These are phyloP conservation scores for Heterochromis multidens DNA, from an alignment of 2,113 vertebrate genomes.

Conservation along the genomic window DNA sequence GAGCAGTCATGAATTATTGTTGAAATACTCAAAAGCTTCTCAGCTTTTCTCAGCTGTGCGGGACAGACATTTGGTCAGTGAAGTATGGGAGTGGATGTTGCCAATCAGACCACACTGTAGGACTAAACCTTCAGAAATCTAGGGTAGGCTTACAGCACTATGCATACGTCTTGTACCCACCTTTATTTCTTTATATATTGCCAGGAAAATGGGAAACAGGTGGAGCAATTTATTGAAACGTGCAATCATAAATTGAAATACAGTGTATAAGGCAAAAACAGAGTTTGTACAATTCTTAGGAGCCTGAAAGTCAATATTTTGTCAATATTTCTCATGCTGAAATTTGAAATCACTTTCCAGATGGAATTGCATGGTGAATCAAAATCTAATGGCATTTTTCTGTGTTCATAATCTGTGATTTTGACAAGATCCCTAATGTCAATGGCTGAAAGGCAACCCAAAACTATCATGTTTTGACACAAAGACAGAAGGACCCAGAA, in stretches of 20 bases:
- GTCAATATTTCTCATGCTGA: no score
- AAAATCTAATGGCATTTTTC: neutral
- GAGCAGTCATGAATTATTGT: slow-evolving; percentile 1
- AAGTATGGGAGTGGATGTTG: neutral
- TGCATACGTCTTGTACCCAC: neutral
- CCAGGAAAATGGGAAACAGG: neutral
- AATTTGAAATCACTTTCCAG: neutral
- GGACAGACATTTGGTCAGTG: slow-evolving; percentile 48
- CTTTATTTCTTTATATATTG: neutral
- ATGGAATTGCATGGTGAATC: neutral
- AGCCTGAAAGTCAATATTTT: neutral
- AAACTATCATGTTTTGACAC: neutral
- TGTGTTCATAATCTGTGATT: neutral
- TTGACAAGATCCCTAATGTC: neutral
- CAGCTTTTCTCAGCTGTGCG: slow-evolving; percentile 13
- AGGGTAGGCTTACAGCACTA: neutral
- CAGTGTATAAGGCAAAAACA: neutral
- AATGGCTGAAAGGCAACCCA: neutral
- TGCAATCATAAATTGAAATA: neutral
- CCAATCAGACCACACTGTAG: slow-evolving; percentile 3
- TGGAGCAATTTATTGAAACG: no score
- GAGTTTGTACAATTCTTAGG: neutral
- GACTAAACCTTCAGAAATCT: neutral
- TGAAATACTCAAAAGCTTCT: slow-evolving; percentile 20
- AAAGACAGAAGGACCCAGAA: neutral